Evolutionary conservation across 2,797 vertebrate species (phyloP), one percentile per base, ranked within the genome.

Genomic region (Gallirallus australis): DNA sequence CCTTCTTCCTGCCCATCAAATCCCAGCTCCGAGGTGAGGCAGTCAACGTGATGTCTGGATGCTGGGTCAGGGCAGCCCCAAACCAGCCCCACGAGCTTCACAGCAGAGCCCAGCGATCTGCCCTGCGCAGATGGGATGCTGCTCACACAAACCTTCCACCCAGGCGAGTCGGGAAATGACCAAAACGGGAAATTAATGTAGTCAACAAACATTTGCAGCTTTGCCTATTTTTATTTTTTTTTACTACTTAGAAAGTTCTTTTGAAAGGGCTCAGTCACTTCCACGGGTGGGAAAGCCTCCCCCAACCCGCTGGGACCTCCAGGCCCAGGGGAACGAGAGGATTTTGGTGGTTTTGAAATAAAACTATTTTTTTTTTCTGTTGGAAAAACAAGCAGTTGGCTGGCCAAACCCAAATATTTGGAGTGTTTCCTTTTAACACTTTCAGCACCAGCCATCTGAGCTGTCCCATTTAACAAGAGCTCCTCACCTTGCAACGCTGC

Each of bases 1-100:
- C 50, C 39, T 75, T 81, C 69, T 93, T 97, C 94, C 93, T 95
- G 94, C 60, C 79, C 92, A 30, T 83, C 53, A 50, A 47, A 82
- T 65, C 65, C 79, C 76, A 69, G 88, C 48, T 91, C 59, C 57
- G 8, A 64, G 54, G 63, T 2, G 27, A 86, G 45, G 63, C 33
- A 81, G 79, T 50, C 57, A 23, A 31, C 4, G 3, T 0, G 0
- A 50, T 0, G 3, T 63, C 57, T 78, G 65, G 78, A 4, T 66
- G 52, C 12, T 19, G 78, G 68, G 31, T 69, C 9, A 2, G 65
- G 53, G 13, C 30, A 93, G 80, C 64, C 59, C 75, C 1, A 63
- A 81, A 82, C 25, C 48, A 68, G 42, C 31, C 66, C 61, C 3
- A 1, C 20, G 1, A 2, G n/a, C 57, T 39, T n/a, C 3, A 0